Evolutionary conservation across 2,113 vertebrate species (phyloP), one percentile per base, ranked within the genome.

Genomic region (Arvicanthis niloticus): DNA sequence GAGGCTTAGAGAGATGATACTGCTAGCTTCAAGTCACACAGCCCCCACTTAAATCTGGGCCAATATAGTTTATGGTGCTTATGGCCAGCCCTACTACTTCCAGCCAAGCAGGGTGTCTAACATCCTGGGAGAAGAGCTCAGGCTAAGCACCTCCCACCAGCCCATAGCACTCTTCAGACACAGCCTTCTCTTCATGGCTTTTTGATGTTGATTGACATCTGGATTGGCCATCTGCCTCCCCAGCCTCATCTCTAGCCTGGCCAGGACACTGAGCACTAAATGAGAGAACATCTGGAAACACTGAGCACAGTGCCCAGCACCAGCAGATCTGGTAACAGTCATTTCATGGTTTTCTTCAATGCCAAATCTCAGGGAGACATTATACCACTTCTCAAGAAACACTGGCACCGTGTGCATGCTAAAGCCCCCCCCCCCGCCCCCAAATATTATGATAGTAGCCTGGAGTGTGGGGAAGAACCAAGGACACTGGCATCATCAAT

Each of bases 251-350:
- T 65, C 58, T 72, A 45, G 45, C 62, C 67, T 7, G 21, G 58
- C 78, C 31, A 51, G 93, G 62, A 84, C 48, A 26, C 68, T 94
- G n/a, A 92, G 58, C 96, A 92, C 90, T 94, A 97, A 97, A 91
- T 94, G 91, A 91, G 72, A 93, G 87, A 78, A 90, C 81, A 60
- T 93, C 3, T 6, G 92, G 84, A 96, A 95, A 60, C 67, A 70
- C 94, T 26, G 67, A 91, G 72, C 70, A 29, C 73, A 89, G 80
- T 4, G 0, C 89, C 93, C 78, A 85, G 95, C 91, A 91, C 81
- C 75, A 72, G 68, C 68, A 67, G 65, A 65, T 51, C 72, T 0
- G 48, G 72, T 70, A 45, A 91, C 85, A 94, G 87, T 87, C 92
- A 73, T 87, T 96, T 70, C 89, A 81, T 92, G 81, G 94, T 72